These are phyloP conservation scores for Brachyhypopomus gauderio DNA, from an alignment of 2,113 vertebrate species.

Conservation along the genomic window DNA sequence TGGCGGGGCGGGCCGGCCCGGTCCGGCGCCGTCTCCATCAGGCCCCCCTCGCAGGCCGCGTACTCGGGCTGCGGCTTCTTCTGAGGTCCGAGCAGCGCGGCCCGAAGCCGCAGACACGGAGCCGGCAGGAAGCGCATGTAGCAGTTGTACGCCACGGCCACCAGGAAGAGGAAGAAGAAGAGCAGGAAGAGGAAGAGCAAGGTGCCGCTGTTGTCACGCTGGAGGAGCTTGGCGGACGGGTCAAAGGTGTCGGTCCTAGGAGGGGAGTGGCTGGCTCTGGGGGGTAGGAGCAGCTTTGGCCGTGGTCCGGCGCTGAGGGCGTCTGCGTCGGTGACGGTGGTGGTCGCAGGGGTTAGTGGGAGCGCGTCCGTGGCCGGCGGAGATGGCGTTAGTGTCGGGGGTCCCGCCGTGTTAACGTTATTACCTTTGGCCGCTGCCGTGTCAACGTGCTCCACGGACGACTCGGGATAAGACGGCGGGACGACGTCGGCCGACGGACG, in stretches of 20 bases:
- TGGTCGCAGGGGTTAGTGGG: conserved; percentile 71
- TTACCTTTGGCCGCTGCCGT: conserved; percentile 74
- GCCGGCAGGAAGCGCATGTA: conserved; percentile 92
- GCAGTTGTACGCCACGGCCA: conserved; percentile 88
- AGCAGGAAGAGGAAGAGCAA: conserved; percentile 90
- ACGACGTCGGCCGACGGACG: too few relatives aligned
- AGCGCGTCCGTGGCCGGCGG: conserved; percentile 66
- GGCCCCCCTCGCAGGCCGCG: conserved; percentile 83
- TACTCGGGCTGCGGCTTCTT: conserved; percentile 83
- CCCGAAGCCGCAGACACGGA: conserved; percentile 86
- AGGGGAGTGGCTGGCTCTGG: conserved; percentile 50
- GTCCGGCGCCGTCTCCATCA: conserved; percentile 79
- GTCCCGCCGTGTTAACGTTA: conserved; percentile 60
- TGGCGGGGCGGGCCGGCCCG: conserved; percentile 69
- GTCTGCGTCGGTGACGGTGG: conserved; percentile 62
- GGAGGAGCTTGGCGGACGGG: conserved; percentile 80
- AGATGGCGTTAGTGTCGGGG: conserved; percentile 64
- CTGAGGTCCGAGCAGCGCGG: conserved; percentile 80
- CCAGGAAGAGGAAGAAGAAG: conserved; percentile 87
- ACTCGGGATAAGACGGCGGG: conserved; percentile 29
- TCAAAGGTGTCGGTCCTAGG: conserved; percentile 72
- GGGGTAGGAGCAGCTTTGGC: conserved; percentile 67
- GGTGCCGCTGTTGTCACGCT: conserved; percentile 82
- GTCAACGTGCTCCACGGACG: conserved; percentile 35
- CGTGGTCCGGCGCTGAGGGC: conserved; percentile 36